phyloP scores from a whole-genome alignment of 2,888 invertebrate genomes.

The Lordiphosa fenestrarum region DNA sequence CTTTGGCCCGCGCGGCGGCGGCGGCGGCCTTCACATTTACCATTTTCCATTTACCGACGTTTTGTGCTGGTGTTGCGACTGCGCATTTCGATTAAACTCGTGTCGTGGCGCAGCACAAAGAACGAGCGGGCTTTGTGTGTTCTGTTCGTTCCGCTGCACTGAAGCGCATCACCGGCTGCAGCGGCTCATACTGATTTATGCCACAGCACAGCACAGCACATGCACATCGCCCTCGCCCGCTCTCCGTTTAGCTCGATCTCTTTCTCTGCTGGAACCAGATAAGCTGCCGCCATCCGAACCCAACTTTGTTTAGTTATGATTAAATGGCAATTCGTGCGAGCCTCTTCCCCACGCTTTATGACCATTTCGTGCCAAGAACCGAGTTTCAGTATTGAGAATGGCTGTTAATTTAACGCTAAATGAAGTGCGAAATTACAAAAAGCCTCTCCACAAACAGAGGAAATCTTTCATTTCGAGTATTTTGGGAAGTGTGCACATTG shows the following conservation, averaged over 20 bases:
- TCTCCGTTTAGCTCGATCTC: neutral
- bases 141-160: slow-evolving; percentile 57
- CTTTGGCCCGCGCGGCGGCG: slow-evolving; percentile 14
- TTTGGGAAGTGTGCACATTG: slow-evolving; percentile 5
- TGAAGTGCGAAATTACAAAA: slow-evolving; percentile 70
- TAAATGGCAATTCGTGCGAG: slow-evolving; percentile 66
- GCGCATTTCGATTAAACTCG: slow-evolving; percentile 58
- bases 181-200: slow-evolving; percentile 54
- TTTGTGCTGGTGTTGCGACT: slow-evolving; percentile 49
- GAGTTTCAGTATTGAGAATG: slow-evolving; percentile 22
- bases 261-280: slow-evolving; percentile 7
- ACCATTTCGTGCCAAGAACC: slow-evolving; percentile 52
- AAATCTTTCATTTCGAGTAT: slow-evolving; percentile 34
- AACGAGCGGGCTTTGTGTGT: slow-evolving; percentile 29
- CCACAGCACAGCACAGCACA: slow-evolving; percentile 57
- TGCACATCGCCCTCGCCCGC: neutral
- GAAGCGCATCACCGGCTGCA: slow-evolving; percentile 67
- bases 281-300: slow-evolving; percentile 41
- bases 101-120: slow-evolving; percentile 22
- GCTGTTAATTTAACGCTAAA: slow-evolving; percentile 70
- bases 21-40: slow-evolving; percentile 63
- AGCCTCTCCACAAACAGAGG: slow-evolving; percentile 26
- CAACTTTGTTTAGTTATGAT: slow-evolving; percentile 57
- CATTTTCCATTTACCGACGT: slow-evolving; percentile 30
- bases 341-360: slow-evolving; percentile 41